phyloP scores from a whole-genome alignment of 2,797 vertebrate species.

The Phataginus tricuspis region DNA sequence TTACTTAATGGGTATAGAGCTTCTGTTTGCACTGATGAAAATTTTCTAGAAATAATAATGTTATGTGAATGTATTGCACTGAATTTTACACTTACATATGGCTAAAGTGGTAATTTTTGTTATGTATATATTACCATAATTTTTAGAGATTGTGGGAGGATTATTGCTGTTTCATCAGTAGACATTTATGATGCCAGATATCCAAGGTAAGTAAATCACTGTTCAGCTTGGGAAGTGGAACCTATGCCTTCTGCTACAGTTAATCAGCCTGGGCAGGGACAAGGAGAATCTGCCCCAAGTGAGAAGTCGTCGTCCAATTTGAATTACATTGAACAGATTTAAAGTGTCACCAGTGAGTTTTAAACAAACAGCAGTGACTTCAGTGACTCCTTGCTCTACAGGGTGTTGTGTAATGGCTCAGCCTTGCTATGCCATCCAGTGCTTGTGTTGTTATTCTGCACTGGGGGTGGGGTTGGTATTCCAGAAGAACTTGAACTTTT shows the following conservation, averaged over 20 bases:
- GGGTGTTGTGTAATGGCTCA: background rate
- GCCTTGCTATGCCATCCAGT: background rate
- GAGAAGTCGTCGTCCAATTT: background rate
- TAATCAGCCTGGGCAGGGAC: background rate
- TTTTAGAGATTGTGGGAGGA: background rate
- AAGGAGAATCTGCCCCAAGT: background rate
- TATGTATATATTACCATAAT: background rate
- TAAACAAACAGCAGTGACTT: background rate
- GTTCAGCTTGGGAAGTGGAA: background rate
- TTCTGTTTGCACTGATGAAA: background rate
- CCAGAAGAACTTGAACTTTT: slow-evolving; percentile 3
- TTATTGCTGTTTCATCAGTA: background rate
- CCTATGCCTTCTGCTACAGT: background rate
- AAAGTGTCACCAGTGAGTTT: background rate
- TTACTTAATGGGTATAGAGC: background rate
- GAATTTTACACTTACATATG: background rate
- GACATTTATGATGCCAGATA: background rate
- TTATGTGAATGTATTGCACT: background rate
- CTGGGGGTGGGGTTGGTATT: background rate
- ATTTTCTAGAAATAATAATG: background rate
- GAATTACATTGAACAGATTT: background rate
- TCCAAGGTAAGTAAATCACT: background rate
- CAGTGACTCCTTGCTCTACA: background rate
- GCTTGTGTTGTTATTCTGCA: background rate
- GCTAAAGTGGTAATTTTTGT: background rate